Percentiles rank a stretch among this genome's conserved stretches.
Conservation (phyloP, 2,888 invertebrate species). For the Hirtodrosophila confusa region DNA sequence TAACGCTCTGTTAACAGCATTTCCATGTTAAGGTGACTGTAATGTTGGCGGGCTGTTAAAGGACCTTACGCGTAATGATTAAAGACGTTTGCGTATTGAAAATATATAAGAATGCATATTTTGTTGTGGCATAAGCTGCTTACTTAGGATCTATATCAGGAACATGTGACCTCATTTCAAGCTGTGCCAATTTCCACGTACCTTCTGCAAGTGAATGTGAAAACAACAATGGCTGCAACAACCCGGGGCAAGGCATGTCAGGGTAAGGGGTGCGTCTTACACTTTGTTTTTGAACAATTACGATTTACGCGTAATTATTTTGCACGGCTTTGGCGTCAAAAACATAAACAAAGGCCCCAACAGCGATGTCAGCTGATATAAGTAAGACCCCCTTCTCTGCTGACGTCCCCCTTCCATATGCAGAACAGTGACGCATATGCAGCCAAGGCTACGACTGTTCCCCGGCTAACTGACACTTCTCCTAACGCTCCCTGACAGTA, state of each 20-base stretch:
- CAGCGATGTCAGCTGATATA: conserved; percentile 61
- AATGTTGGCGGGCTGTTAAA: too few relatives aligned
- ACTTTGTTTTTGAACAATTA: conserved; percentile 56
- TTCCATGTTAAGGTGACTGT: too few relatives aligned
- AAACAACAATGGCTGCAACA: conserved; percentile 28
- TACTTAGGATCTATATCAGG: conserved; percentile 3
- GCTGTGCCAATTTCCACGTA: conserved; percentile 12
- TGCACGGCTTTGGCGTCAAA: conserved; percentile 23
- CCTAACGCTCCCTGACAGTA: conserved; percentile 64
- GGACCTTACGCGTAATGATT: too few relatives aligned
- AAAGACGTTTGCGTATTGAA: too few relatives aligned
- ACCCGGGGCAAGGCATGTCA: not conserved
- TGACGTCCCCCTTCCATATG: not conserved
- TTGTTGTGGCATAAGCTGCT: not conserved
- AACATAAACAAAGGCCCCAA: conserved; percentile 59
- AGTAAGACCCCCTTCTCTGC: conserved; percentile 28
- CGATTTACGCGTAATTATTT: conserved; percentile 62
- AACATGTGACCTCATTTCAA: conserved; percentile 27
- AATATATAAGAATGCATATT: too few relatives aligned
- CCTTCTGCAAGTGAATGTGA: conserved; percentile 21
- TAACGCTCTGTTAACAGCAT: too few relatives aligned
- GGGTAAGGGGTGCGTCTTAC: conserved; percentile 9
- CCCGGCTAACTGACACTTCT: conserved; percentile 59
- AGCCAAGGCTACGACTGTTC: conserved; percentile 28
- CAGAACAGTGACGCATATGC: conserved; percentile 1